Base-by-base conservation (phyloP, 2,113 vertebrate species). In the Dromas ardeola region DNA sequence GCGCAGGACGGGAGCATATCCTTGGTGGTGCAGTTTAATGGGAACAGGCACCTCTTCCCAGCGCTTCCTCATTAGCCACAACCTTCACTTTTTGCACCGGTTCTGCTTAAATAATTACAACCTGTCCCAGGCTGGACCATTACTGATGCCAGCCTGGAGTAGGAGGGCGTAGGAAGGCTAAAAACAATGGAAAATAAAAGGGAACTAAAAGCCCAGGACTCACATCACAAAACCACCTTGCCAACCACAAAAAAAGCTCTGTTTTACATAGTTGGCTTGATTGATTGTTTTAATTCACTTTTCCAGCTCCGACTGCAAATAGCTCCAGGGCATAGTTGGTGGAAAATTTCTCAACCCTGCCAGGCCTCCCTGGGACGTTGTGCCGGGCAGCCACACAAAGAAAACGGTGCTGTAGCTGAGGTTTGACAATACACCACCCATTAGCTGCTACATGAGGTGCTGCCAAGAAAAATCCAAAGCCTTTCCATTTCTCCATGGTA, bases 251-350 rank as follows among this genome's bases (percentile, higher is more conserved):
- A 58, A 86, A 84, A 81, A 53, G 15, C 27, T 25, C 25, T 5
- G 1, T 9, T 93, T 84, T 55, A 65, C 34, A 71, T n/a, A 94
- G 23, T 32, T 95, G 67, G 23, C n/a, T 78, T 74, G 72, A 88
- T 47, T 65, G 26, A 70, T 81, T 74, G 76, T 70, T 97, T 95
- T 77, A 94, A 88, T 95, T 96, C 42, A 90, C 38, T 95, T 95
- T 91, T 93, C 73, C 62, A 92, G 43, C 30, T 83, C 21, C 62
- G 81, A 43, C 34, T 90, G 40, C 43, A 93, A 86, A 90, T 10
- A 95, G 21, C 42, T 77, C 70, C 62, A 86, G 82, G 76, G 16
- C 13, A 40, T 11, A 42, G 15, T 7, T 61, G 45, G 34, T 67
- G 52, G 59, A 86, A 97, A 95, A 90, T 19, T 79, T 71, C 36